Conservation (phyloP, 64 coral and sea anemone genomes). For the Porites australiensis region DNA sequence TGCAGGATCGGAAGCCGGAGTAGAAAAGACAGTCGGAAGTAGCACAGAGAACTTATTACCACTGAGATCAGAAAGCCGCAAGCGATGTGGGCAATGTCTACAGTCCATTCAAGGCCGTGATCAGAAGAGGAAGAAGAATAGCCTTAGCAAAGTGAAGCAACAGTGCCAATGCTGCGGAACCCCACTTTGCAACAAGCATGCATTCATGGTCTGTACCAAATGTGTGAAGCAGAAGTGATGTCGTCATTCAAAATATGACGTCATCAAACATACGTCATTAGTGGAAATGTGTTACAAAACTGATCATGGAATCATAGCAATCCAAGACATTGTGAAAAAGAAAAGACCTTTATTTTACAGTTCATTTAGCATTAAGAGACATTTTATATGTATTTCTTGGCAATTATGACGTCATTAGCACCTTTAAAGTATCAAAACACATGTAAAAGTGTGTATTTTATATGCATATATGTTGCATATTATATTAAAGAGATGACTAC, state of each 20-base stretch:
- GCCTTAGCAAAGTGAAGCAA: slow-evolving; percentile 30
- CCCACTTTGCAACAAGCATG: slow-evolving; percentile 52
- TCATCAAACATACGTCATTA: no score
- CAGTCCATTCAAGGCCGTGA: neutral
- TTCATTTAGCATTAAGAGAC: neutral
- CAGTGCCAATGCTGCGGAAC: slow-evolving; percentile 50
- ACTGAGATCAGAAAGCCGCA: slow-evolving; percentile 26
- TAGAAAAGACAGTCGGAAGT: slow-evolving; percentile 4
- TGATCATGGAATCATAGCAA: slow-evolving; percentile 40
- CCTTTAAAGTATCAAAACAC: no score
- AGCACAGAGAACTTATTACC: neutral
- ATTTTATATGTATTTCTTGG: no score
- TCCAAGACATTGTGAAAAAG: slow-evolving; percentile 50
- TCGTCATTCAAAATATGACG: slow-evolving; percentile 61
- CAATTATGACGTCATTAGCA: no score
- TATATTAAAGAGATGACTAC: no score
- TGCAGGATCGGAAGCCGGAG: slow-evolving; percentile 23
- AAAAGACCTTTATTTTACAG: neutral
- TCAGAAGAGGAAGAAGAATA: slow-evolving; percentile 31
- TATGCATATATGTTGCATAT: no score
- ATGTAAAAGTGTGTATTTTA: no score
- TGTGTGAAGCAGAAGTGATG: slow-evolving; percentile 42
- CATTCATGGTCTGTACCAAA: slow-evolving; percentile 43
- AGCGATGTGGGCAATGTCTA: slow-evolving; percentile 50
- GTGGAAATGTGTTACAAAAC: neutral